These are phyloP conservation scores for Sander vitreus DNA, from an alignment of 2,113 vertebrate genomes.

Conservation along the genomic window DNA sequence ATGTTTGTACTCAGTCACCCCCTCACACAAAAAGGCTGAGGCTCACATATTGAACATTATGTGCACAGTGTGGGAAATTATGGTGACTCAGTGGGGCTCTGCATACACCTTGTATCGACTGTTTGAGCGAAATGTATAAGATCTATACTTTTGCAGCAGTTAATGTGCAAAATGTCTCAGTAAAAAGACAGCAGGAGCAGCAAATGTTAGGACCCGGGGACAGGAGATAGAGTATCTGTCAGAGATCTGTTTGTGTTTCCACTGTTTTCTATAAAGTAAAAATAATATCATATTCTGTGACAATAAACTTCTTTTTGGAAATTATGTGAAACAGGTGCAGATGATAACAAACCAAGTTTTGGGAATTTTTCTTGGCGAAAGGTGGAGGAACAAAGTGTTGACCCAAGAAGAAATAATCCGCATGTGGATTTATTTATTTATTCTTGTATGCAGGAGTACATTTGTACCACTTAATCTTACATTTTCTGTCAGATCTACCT, in stretches of 20 bases:
- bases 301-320: not conserved
- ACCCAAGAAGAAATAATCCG: not conserved
- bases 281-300: not conserved
- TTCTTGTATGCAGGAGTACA: not conserved
- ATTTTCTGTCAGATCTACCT: not conserved
- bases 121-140: not conserved
- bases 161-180: not conserved
- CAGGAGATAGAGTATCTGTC: not conserved
- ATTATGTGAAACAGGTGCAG: not conserved
- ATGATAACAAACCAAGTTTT: not conserved
- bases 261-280: not conserved
- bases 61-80: conserved; percentile 12
- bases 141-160: conserved; percentile 23
- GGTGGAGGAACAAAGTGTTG: not conserved
- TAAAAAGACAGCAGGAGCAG: conserved; percentile 6
- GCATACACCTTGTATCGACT: not conserved
- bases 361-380: not conserved
- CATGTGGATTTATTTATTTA: no score
- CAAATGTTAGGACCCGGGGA: not conserved
- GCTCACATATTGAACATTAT: conserved; percentile 11
- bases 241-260: not conserved
- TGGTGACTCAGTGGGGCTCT: conserved; percentile 32
- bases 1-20: not conserved
- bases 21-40: not conserved
- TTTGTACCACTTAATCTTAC: not conserved